Conservation (phyloP, 2,888 invertebrate genomes). For the Andrena flavipes region DNA sequence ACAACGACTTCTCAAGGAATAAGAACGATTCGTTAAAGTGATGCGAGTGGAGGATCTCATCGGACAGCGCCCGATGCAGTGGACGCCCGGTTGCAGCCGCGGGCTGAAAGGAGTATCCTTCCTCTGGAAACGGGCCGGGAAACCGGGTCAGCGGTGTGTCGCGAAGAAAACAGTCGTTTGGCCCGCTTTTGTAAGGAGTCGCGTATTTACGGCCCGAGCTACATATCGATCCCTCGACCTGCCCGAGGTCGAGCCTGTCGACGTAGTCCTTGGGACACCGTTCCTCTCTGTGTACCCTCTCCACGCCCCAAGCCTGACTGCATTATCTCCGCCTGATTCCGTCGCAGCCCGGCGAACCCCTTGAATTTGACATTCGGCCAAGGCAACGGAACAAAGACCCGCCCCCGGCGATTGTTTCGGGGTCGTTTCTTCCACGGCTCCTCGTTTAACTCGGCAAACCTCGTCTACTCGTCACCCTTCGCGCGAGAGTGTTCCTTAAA, state of each 20-base stretch:
- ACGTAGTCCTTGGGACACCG: slow-evolving; percentile 55
- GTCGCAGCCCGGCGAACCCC: slow-evolving; percentile 33
- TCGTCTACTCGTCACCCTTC: background rate
- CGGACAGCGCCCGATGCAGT: background rate
- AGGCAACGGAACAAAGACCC: slow-evolving; percentile 41
- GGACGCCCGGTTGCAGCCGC: background rate
- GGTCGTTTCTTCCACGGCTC: slow-evolving; percentile 25
- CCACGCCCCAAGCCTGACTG: no score
- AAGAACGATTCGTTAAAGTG: slow-evolving; percentile 4
- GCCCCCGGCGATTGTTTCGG: slow-evolving; percentile 55
- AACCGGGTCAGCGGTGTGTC: slow-evolving; percentile 44
- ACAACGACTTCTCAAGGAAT: background rate
- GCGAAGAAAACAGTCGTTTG: slow-evolving; percentile 57
- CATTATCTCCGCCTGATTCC: slow-evolving; percentile 7
- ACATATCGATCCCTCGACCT: slow-evolving; percentile 66
- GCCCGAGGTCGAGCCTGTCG: slow-evolving; percentile 37
- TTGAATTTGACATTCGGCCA: slow-evolving; percentile 62
- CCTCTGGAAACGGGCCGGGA: background rate
- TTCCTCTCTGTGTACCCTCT: slow-evolving; percentile 11
- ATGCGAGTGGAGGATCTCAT: background rate
- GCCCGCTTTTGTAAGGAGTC: slow-evolving; percentile 55
- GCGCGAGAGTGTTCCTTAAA: background rate
- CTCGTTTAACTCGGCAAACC: slow-evolving; percentile 2
- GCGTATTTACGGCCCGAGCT: slow-evolving; percentile 54
- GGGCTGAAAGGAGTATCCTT: background rate